Conservation (phyloP, 2,888 invertebrate species). For the Seladonia tumulorum region DNA sequence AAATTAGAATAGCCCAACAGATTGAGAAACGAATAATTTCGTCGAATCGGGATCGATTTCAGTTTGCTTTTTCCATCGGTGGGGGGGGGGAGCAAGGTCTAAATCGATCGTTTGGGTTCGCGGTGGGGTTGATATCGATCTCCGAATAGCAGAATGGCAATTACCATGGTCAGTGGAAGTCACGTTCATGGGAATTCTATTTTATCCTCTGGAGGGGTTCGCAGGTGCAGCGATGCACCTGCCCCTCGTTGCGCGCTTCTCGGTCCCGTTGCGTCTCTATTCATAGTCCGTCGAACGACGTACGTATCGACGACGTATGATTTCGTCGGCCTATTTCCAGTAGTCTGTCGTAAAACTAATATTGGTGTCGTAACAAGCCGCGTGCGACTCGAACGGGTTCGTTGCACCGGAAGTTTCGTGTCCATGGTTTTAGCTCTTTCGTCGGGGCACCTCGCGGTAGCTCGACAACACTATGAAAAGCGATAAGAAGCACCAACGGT, state of each 20-base stretch:
- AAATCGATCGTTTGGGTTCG: not conserved
- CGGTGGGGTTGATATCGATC: not conserved
- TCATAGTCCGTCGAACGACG: slow-evolving; percentile 60
- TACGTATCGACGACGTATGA: slow-evolving; percentile 59
- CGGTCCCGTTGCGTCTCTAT: slow-evolving; percentile 32
- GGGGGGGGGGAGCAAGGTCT: not conserved
- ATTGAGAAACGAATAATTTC: not conserved
- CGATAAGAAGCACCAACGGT: slow-evolving; percentile 43
- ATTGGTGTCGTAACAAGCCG: slow-evolving; percentile 66
- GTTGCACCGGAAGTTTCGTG: slow-evolving; percentile 78
- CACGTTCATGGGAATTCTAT: slow-evolving; percentile 49
- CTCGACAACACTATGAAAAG: slow-evolving; percentile 35
- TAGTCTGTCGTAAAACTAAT: slow-evolving; percentile 71
- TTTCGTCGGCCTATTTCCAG: slow-evolving; percentile 69
- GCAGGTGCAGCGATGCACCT: slow-evolving; percentile 68
- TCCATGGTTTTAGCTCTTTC: slow-evolving; percentile 72
- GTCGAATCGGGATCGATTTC: not conserved
- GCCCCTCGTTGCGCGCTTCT: slow-evolving; percentile 32
- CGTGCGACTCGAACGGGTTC: slow-evolving; percentile 72
- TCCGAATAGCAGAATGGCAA: not conserved
- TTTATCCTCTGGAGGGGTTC: slow-evolving; percentile 47
- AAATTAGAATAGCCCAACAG: not conserved
- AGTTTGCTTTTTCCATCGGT: not conserved
- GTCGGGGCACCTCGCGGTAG: slow-evolving; percentile 55
- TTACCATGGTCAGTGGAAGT: not conserved